Percentiles rank a stretch among this genome's conserved stretches.
These are phyloP conservation scores for Patella caerulea DNA, from an alignment of 2,888 invertebrate species.

Conservation along the genomic window DNA sequence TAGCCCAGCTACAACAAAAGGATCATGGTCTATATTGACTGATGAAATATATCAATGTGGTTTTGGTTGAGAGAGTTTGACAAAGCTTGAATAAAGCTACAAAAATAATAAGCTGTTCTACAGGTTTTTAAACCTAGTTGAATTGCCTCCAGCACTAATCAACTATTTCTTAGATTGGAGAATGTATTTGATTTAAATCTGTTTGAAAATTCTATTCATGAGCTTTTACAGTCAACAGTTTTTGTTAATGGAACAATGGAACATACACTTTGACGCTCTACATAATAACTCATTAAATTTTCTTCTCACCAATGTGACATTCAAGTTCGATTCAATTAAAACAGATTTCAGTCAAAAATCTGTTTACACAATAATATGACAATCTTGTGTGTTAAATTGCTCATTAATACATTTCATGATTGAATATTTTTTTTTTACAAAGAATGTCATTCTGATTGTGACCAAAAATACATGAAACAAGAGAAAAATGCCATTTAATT, in stretches of 20 bases:
- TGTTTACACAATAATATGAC: too few species aligned
- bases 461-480: too few species aligned
- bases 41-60: background rate
- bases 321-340: too few species aligned
- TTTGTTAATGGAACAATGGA: constrained; percentile 4
- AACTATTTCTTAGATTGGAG: constrained; percentile 8
- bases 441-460: too few species aligned
- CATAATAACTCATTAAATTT: too few species aligned
- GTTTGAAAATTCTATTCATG: constrained; percentile 6
- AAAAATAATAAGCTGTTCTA: constrained; percentile 11
- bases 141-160: constrained; percentile 9
- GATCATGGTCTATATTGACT: background rate
- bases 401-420: too few species aligned
- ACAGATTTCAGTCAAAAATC: too few species aligned
- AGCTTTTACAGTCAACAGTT: background rate
- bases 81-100: background rate
- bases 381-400: too few species aligned
- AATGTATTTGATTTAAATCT: background rate
- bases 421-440: too few species aligned
- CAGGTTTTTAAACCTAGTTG: constrained; percentile 3
- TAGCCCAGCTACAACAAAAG: background rate
- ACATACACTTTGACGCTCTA: too few species aligned
- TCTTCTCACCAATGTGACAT: too few species aligned
- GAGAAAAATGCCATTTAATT: too few species aligned
- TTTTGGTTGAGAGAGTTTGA: background rate